phyloP scores from a whole-genome alignment of 2,888 invertebrate species.

The Anarsia innoxiella region DNA sequence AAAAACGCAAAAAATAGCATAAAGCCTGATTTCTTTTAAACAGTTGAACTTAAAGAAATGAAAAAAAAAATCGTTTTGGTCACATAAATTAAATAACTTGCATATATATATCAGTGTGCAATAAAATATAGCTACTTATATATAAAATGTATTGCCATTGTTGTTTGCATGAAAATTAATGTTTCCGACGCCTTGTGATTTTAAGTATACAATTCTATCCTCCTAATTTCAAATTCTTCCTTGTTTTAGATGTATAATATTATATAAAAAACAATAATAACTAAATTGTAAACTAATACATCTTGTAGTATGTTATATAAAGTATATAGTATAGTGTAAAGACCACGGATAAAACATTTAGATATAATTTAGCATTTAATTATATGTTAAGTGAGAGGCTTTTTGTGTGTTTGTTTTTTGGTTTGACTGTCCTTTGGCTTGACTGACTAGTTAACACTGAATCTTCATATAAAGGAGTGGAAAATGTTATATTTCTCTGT shows the following conservation, averaged over 20 bases:
- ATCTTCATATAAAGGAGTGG: too few relatives aligned
- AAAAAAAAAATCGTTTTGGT: too few relatives aligned
- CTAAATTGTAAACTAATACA: constrained; percentile 37
- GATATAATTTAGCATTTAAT: constrained; percentile 53
- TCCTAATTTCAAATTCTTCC: constrained; percentile 17
- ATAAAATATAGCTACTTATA: too few relatives aligned
- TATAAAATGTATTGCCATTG: too few relatives aligned
- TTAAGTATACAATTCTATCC: constrained; percentile 26
- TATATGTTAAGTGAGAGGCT: constrained; percentile 51
- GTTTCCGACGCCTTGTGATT: constrained; percentile 26
- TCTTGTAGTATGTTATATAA: constrained; percentile 25
- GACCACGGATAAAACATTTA: constrained; percentile 41
- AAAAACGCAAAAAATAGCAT: too few relatives aligned
- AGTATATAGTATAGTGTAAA: constrained; percentile 39
- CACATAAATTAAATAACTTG: too few relatives aligned
- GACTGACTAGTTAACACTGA: too few relatives aligned
- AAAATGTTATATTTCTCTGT: too few relatives aligned
- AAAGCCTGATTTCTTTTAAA: too few relatives aligned
- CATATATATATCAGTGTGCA: too few relatives aligned
- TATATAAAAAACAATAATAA: constrained; percentile 26
- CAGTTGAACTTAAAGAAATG: too few relatives aligned
- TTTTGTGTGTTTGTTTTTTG: constrained; percentile 26
- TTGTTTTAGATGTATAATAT: constrained; percentile 33
- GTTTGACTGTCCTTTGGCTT: neutral
- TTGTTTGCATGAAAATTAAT: too few relatives aligned